These are phyloP conservation scores for Melanotaenia trifasciata DNA, from an alignment of 2,797 vertebrate genomes.

Conservation along the genomic window DNA sequence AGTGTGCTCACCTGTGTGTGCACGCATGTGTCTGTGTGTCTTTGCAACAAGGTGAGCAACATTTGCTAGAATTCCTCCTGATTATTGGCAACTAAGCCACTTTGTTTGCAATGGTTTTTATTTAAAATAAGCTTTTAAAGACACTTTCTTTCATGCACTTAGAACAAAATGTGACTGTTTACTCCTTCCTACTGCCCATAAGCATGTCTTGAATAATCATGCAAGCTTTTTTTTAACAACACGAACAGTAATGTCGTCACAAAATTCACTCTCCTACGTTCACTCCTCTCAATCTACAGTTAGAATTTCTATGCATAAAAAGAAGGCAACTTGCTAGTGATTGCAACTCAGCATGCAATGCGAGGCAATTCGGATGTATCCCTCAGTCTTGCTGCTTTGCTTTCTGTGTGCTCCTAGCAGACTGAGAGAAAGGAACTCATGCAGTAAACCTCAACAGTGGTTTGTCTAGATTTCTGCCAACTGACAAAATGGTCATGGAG, in stretches of 20 bases:
- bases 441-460: conserved; percentile 32
- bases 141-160: no score
- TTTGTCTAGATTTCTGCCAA: conserved; percentile 38
- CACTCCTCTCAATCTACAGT: not conserved
- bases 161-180: not conserved
- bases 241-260: not conserved
- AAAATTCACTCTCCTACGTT: not conserved
- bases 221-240: not conserved
- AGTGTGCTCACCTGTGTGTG: no score
- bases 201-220: no score
- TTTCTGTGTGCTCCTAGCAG: conserved; percentile 3
- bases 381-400: conserved; percentile 39
- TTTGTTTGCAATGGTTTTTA: no score
- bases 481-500: conserved; percentile 15
- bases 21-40: no score
- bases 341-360: conserved; percentile 45
- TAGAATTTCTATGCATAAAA: conserved; percentile 11
- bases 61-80: not conserved
- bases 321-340: conserved; percentile 12
- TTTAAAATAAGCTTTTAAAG: not conserved
- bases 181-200: not conserved
- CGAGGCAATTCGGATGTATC: conserved; percentile 54
- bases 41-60: no score
- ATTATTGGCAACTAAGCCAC: no score
- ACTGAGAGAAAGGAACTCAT: conserved; percentile 14